A percentile compares a stretch with the other conserved stretches of the same genome.
These are phyloP conservation scores for Psittacula echo DNA, from an alignment of 2,797 vertebrate species.

Conservation along the genomic window DNA sequence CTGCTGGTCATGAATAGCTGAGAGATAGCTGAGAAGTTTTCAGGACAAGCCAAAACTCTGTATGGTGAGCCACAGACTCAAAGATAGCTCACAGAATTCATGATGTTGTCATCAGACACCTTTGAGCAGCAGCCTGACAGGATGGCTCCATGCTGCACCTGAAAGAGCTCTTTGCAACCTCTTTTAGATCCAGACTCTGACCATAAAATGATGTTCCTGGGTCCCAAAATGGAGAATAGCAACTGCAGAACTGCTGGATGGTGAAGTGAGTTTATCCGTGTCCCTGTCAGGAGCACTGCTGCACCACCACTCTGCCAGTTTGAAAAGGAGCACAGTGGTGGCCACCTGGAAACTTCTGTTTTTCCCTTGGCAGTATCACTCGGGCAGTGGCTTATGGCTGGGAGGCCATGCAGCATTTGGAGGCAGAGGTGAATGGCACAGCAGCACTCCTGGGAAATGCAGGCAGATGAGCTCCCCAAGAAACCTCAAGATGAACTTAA, in stretches of 20 bases:
- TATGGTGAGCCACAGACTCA: neutral
- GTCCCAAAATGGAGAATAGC: neutral
- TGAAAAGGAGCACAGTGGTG: neutral
- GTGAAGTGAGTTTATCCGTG: neutral
- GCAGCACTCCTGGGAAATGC: neutral
- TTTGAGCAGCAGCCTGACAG: accelerated
- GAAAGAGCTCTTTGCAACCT: neutral
- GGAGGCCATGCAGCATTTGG: neutral
- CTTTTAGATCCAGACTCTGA: neutral
- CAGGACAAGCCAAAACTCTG: neutral
- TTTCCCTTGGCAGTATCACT: neutral
- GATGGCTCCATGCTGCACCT: neutral
- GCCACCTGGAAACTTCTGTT: neutral
- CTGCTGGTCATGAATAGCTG: neutral
- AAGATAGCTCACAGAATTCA: neutral
- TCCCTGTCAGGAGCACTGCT: neutral
- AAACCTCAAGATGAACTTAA: neutral
- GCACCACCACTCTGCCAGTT: neutral
- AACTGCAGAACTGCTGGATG: neutral
- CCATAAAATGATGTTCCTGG: neutral
- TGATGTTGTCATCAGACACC: neutral
- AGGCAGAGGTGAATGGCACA: neutral
- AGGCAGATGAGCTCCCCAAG: neutral
- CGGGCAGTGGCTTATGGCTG: neutral
- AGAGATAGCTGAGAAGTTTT: neutral